Evolutionary conservation across 2,888 invertebrate species (phyloP), one percentile per base, ranked within the genome.

Genomic region (Microdon myrmicae): DNA sequence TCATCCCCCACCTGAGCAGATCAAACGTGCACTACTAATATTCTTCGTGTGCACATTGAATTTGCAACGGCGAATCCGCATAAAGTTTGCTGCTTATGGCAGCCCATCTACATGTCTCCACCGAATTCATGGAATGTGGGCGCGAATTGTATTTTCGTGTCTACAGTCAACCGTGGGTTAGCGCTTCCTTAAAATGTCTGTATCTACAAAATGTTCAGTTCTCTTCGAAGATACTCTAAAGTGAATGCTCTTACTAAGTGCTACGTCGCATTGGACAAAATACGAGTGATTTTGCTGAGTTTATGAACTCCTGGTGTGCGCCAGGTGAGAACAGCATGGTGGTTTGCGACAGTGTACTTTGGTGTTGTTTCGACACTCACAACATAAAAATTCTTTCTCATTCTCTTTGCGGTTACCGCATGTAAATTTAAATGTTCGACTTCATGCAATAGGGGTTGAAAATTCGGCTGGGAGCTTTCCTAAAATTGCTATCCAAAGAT

Each of bases 301-400:
- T 12, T 38, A 34, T 55, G 61, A 7, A 28, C 61, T 26, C 61
- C 61, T 49, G 25, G 35, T 55, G 22, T 16, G 6, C 17, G 19
- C 10, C 49, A 45, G 49, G 49, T 55, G 44, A 61, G 41, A 39
- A 61, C 55, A 61, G 55, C 38, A 61, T 61, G 60, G 60, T 54
- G 44, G 51, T 29, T 51, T 45, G 37, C 45, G 38, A 45, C 20
- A 22, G 16, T 41, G 51, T n/a, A n/a, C n/a, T n/a, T n/a, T n/a
- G n/a, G n/a, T n/a, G n/a, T n/a, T n/a, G n/a, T n/a, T n/a, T n/a
- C n/a, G n/a, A n/a, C n/a, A n/a, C n/a, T n/a, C n/a, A n/a, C n/a
- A n/a, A n/a, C n/a, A n/a, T n/a, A n/a, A n/a, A n/a, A n/a, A n/a
- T n/a, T n/a, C n/a, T n/a, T n/a, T n/a, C n/a, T n/a, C n/a, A n/a